Evolutionary conservation across 2,113 vertebrate genomes (phyloP), one percentile per base, ranked within the genome.

Genomic region (Coryphaenoides rupestris): DNA sequence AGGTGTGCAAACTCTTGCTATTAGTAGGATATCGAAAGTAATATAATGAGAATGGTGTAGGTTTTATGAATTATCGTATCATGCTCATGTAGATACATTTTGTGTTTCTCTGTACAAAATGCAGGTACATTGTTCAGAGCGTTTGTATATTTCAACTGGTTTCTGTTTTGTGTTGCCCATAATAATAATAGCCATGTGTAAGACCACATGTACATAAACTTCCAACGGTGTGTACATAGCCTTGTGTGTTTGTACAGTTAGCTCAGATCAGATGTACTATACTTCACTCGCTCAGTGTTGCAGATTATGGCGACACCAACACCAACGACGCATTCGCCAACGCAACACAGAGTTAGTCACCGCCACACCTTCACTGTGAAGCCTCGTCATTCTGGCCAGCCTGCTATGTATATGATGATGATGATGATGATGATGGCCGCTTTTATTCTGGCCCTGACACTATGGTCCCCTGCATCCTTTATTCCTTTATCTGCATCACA

Each of bases 321-420:
- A 40, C 33, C 33, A 40, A 14, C n/a, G n/a, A n/a, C 0, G 56
- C 78, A 72, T 82, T 50, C 86, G 69, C 33, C 9, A 69, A 23
- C 56, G 73, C 76, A 76, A 19, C 69, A 72, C 70, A 67, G 75
- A 72, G 63, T 70, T 74, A 66, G 80, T 84, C 84, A 59, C 76
- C 69, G 64, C 81, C 87, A 84, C 74, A 83, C 78, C 15, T 58
- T 91, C 91, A 89, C 90, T 93, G 92, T 92, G 92, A 92, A 77
- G 55, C 67, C 69, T 87, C 85, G 77, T 84, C 89, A 66, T 72
- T 2, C 26, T 75, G 75, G 79, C 77, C 78, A n/a, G n/a, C 64
- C 53, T 70, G 85, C 77, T 79, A 68, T 72, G 33, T 40, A 40
- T 40, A 40, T 40, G 33, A 40, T 12, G n/a, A n/a, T n/a, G n/a